Evolutionary conservation across 2,888 invertebrate genomes (phyloP), one percentile per base, ranked within the genome.

Genomic region (Latrodectus hesperus): DNA sequence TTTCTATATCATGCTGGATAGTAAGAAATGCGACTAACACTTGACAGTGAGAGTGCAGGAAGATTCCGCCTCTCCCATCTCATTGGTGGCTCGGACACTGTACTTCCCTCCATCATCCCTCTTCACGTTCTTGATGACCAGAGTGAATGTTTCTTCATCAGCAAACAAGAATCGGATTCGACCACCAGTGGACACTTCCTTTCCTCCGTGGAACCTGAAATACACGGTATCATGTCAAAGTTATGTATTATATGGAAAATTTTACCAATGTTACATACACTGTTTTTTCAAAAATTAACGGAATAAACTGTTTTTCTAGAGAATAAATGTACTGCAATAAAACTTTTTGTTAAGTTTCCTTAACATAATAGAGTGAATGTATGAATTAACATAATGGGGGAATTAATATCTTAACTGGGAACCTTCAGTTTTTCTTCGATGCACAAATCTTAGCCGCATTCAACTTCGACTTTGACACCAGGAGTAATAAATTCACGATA

Each of bases 101-200:
- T 99, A 99, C 88, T 94, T 94, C 65, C 97, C 97, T 9, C 96
- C 96, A 92, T 98, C 98, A 49, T 95, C 94, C 0, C 95, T 94
- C 10, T 94, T 94, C 17, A 97, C 96, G 91, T 96, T 95, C 93
- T 97, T 97, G 85, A 99, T 97, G 2, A 97, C 95, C 65, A 99
- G 93, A 0, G 97, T 96, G 93, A 97, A 95, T 87, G 94, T 96
- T 92, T 98, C 97, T 81, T 96, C 96, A 91, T 98, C 97, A 92
- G 97, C 98, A 93, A 96, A 96, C 10, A 98, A 93, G 92, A 96
- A 95, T 91, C 95, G 94, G 91, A 96, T 95, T 91, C 96, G 95
- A 0, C 95, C 95, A 85, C 96, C 95, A 9, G 96, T 94, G 90
- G 95, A 94, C 91, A 98, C 94, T 84, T 95, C 94, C 91, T 95